phyloP scores from a whole-genome alignment of 2,797 vertebrate species.

The Urosaurus nigricauda region DNA sequence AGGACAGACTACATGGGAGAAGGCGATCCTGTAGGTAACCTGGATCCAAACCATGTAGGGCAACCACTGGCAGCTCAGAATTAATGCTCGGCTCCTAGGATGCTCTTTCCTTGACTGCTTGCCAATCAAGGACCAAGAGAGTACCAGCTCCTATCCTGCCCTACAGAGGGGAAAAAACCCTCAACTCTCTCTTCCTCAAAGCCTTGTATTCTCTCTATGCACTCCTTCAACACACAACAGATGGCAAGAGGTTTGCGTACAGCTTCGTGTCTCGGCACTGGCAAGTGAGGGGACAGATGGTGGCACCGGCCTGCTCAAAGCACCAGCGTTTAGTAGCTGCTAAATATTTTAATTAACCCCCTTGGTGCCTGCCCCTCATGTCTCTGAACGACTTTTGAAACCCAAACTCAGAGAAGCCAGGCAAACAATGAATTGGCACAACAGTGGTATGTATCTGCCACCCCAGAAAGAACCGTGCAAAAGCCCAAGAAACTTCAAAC shows the following conservation, averaged over 20 bases:
- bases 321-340: conserved; percentile 25
- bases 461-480: background rate
- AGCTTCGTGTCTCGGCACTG: background rate
- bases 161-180: background rate
- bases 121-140: background rate
- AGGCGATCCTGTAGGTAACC: too few species aligned
- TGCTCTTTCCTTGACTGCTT: background rate
- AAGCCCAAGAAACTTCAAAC: background rate
- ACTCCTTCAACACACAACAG: background rate
- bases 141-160: background rate
- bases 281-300: conserved; percentile 25
- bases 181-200: background rate
- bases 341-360: conserved; percentile 38
- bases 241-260: conserved; percentile 1
- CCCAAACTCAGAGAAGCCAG: background rate
- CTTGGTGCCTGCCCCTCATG: conserved; percentile 1
- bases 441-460: too few species aligned
- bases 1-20: too few species aligned
- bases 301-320: conserved; percentile 8
- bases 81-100: background rate
- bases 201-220: background rate
- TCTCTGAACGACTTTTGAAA: background rate
- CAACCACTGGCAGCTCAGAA: background rate
- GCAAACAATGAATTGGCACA: background rate
- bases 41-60: too few species aligned